Percentiles rank a stretch among this genome's conserved stretches.
Conservation (phyloP, 2,113 vertebrate genomes). For the Cyphomyrus plagiostoma region DNA sequence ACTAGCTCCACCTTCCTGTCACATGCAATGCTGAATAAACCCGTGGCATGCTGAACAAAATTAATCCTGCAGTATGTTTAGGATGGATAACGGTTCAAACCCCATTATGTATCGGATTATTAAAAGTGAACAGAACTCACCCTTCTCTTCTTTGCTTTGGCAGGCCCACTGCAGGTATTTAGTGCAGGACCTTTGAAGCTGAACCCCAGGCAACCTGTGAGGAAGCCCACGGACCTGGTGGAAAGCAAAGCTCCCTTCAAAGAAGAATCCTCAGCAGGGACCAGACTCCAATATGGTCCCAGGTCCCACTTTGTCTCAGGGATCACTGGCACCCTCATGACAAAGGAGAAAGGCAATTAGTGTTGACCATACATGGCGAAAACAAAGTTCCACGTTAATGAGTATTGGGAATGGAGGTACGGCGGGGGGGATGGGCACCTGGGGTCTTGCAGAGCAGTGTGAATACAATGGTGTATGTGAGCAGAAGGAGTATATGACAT, state of each 20-base stretch:
- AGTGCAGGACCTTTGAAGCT: background rate
- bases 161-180: background rate
- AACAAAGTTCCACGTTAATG: background rate
- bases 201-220: constrained; percentile 1
- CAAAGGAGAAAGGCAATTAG: constrained; percentile 5
- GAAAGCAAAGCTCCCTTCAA: constrained; percentile 1
- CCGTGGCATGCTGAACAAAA: background rate
- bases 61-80: background rate
- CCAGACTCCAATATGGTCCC: background rate
- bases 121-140: background rate
- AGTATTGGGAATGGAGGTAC: background rate
- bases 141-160: background rate
- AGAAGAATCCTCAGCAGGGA: constrained; percentile 1
- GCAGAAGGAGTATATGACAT: background rate
- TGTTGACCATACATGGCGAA: constrained; percentile 1
- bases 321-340: background rate
- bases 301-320: background rate
- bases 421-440: background rate
- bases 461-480: background rate
- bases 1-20: background rate
- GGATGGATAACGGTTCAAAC: background rate
- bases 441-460: background rate
- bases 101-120: background rate
- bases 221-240: background rate
- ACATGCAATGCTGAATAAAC: background rate